Conservation (phyloP, 2,797 vertebrate species). For the Propithecus deckenii region DNA sequence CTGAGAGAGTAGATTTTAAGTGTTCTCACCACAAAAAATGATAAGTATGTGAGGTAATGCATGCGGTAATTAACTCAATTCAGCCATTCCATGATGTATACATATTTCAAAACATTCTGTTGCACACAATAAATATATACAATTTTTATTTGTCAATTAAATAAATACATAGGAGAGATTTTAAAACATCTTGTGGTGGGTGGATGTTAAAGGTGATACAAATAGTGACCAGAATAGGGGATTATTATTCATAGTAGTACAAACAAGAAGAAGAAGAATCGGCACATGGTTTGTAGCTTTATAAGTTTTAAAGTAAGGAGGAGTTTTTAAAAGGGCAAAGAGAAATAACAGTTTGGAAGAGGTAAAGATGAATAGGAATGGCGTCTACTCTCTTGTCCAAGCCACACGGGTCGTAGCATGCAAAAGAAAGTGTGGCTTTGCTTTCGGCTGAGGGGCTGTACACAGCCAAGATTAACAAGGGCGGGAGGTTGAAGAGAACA, state of each 20-base stretch:
- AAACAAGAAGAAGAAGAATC: fast-evolving
- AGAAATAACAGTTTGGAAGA: background rate
- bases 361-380: fast-evolving
- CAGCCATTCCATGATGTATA: background rate
- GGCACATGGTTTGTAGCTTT: fast-evolving
- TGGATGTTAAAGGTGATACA: background rate
- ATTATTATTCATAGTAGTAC: background rate
- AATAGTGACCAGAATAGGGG: background rate
- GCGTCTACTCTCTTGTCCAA: fast-evolving
- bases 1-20: background rate
- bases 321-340: background rate
- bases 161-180: background rate
- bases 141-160: background rate
- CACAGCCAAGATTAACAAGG: fast-evolving
- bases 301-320: background rate
- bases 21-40: background rate
- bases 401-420: fast-evolving
- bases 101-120: background rate
- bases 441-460: fast-evolving
- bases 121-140: background rate
- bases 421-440: fast-evolving
- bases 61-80: background rate
- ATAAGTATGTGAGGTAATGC: background rate
- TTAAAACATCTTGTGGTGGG: background rate
- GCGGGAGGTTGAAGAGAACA: too few relatives aligned